Conservation (phyloP, 2,113 vertebrate genomes). For the Gasterosteus aculeatus region DNA sequence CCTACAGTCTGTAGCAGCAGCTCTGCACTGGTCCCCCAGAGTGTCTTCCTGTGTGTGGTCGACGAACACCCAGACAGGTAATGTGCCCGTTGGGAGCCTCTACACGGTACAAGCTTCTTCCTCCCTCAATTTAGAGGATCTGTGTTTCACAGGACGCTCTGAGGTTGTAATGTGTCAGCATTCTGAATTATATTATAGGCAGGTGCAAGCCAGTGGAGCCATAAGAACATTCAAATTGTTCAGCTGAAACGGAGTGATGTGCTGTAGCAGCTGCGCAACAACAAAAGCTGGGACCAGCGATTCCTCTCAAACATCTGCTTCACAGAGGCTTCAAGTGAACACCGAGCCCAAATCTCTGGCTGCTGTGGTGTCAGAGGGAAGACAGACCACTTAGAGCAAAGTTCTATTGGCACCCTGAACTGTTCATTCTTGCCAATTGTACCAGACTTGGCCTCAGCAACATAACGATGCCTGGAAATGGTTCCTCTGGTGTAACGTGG, state of each 20-base stretch:
- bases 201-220: neutral
- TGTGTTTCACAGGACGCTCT: neutral
- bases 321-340: slow-evolving; percentile 1
- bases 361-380: neutral
- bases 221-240: neutral
- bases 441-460: neutral
- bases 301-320: slow-evolving; percentile 32
- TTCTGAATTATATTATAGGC: neutral
- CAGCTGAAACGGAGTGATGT: neutral
- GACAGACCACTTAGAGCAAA: neutral
- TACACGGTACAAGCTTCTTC: neutral
- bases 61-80: slow-evolving; percentile 42
- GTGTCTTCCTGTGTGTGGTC: slow-evolving; percentile 32
- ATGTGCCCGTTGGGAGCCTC: slow-evolving; percentile 44
- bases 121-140: neutral
- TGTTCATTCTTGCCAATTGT: neutral
- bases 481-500: neutral
- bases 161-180: neutral
- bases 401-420: slow-evolving; percentile 4
- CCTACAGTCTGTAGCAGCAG: slow-evolving; percentile 39
- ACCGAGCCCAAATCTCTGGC: slow-evolving; percentile 18
- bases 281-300: slow-evolving; percentile 10
- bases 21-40: slow-evolving; percentile 23
- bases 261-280: slow-evolving; percentile 8
- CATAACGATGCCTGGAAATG: neutral